Evolutionary conservation across 2,888 invertebrate species (phyloP).

Genomic region (Dynastes hyllus): DNA sequence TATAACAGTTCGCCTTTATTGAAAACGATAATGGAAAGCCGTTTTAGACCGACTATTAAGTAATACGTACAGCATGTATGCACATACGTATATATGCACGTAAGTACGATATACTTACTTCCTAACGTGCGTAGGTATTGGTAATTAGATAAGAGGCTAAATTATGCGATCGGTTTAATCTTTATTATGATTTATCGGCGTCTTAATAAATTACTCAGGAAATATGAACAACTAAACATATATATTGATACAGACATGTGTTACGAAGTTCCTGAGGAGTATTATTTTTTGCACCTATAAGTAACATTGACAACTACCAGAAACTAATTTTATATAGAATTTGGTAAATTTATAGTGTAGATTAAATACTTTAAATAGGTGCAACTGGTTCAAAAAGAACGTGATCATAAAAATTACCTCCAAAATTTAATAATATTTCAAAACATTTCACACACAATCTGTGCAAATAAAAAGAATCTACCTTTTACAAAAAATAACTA

Average conservation of each 20-base stretch:
- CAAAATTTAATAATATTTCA: too few species aligned
- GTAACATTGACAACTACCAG: not conserved
- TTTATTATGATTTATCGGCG: conserved; percentile 44
- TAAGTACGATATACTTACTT: conserved; percentile 24
- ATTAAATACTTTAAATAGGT: too few species aligned
- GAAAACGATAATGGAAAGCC: conserved; percentile 43
- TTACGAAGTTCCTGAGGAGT: not conserved
- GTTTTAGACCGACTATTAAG: conserved; percentile 41
- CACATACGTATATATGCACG: not conserved
- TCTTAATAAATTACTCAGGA: conserved; percentile 22
- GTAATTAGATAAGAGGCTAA: conserved; percentile 44
- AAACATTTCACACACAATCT: too few species aligned
- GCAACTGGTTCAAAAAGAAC: too few species aligned
- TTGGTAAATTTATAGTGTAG: too few species aligned
- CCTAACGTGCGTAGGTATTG: conserved; percentile 44
- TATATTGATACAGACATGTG: conserved; percentile 5
- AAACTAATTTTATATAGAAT: too few species aligned
- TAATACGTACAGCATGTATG: conserved; percentile 10
- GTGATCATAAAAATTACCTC: too few species aligned
- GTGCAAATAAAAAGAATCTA: too few species aligned
- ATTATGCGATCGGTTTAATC: conserved; percentile 33
- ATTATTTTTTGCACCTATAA: not conserved
- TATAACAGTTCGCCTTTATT: conserved; percentile 35
- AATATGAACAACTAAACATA: conserved; percentile 21
- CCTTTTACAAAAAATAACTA: too few species aligned